Evolutionary conservation across 2,113 vertebrate genomes (phyloP).

Genomic region (Cyanoderma ruficeps): DNA sequence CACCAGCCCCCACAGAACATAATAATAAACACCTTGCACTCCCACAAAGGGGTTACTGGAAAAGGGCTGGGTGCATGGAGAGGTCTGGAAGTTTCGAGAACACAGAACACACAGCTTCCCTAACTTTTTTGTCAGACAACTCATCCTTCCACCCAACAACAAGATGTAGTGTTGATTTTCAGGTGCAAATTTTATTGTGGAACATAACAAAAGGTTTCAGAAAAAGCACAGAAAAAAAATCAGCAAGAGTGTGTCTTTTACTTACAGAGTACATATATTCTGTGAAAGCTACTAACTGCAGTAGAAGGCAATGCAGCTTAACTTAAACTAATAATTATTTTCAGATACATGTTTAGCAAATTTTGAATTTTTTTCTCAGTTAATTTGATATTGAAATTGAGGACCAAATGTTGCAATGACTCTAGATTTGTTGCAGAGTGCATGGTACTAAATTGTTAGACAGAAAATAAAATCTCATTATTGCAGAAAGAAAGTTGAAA

Average conservation of each 20-base stretch:
- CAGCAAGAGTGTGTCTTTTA: background rate
- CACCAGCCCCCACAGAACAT: conserved; percentile 33
- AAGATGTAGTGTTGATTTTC: background rate
- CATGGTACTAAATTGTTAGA: background rate
- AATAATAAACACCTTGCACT: conserved; percentile 26
- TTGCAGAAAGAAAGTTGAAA: background rate
- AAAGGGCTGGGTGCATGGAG: background rate
- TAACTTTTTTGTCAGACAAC: background rate
- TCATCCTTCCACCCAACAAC: background rate
- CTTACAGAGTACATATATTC: background rate
- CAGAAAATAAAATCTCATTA: background rate
- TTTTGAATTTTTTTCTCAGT: background rate
- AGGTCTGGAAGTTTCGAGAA: background rate
- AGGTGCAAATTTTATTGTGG: conserved; percentile 62
- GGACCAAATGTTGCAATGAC: background rate
- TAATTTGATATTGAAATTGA: background rate
- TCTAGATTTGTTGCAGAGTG: background rate
- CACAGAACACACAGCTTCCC: background rate
- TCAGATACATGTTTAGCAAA: background rate
- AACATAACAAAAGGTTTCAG: conserved; percentile 26
- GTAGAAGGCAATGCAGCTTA: background rate
- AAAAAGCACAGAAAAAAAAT: conserved; percentile 7
- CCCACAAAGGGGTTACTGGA: background rate
- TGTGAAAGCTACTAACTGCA: conserved; percentile 1
- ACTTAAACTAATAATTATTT: background rate